These are phyloP conservation scores for Caenorhabditis brenneri DNA, from an alignment of 1,140 invertebrate genomes.

Conservation along the genomic window DNA sequence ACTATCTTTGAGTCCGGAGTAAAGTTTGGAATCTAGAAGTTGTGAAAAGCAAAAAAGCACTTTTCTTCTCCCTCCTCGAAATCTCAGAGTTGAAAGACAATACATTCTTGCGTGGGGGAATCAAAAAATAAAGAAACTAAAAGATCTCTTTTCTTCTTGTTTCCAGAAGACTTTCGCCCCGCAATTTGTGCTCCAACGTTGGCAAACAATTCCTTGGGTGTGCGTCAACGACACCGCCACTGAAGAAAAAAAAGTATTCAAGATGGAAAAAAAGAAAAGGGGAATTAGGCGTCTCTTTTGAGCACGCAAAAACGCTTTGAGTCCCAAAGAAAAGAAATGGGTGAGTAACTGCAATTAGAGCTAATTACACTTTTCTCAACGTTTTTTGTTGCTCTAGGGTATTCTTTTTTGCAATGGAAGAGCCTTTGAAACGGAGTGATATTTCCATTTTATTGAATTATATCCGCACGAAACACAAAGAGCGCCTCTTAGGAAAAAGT, in stretches of 20 bases:
- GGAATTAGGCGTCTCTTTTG: slow-evolving; percentile 12
- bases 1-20: no score
- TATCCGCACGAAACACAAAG: no score
- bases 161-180: slow-evolving; percentile 11
- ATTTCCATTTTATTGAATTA: no score
- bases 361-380: slow-evolving; percentile 7
- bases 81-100: background rate
- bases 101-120: slow-evolving; percentile 16
- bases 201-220: slow-evolving; percentile 14
- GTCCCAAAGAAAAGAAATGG: background rate
- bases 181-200: slow-evolving; percentile 4
- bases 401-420: background rate
- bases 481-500: no score
- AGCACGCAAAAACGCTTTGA: slow-evolving; percentile 8
- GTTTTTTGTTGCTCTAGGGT: background rate
- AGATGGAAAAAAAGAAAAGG: background rate
- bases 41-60: background rate
- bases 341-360: slow-evolving; percentile 35
- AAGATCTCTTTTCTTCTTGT: slow-evolving; percentile 5
- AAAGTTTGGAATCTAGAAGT: no score
- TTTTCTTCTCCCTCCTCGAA: background rate
- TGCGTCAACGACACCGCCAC: slow-evolving; percentile 32
- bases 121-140: background rate
- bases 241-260: slow-evolving; percentile 7
- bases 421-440: background rate